Evolutionary conservation across 2,113 vertebrate genomes (phyloP).

Genomic region (Lynx canadensis): DNA sequence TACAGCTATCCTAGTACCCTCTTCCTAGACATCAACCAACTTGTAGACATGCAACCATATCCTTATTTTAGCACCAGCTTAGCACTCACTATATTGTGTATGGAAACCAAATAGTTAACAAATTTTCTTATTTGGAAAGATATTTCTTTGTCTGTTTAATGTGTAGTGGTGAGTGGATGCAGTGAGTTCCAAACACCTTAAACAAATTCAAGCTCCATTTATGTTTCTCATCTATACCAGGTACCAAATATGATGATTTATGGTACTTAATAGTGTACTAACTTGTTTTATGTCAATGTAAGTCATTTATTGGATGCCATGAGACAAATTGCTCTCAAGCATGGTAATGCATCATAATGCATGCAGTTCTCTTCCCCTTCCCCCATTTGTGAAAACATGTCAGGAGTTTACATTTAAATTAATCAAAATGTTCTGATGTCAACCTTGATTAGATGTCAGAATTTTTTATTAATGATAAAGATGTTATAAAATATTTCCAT

Average conservation of each 20-base stretch:
- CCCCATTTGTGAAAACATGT: constrained; percentile 1
- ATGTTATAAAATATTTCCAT: constrained; percentile 11
- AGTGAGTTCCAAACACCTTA: constrained; percentile 74
- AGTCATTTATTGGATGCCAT: constrained; percentile 67
- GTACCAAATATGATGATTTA: constrained; percentile 77
- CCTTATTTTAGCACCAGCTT: background rate
- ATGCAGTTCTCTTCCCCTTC: background rate
- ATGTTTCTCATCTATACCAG: constrained; percentile 72
- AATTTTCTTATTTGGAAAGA: constrained; percentile 43
- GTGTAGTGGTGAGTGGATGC: constrained; percentile 49
- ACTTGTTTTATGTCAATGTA: constrained; percentile 74
- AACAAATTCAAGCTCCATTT: constrained; percentile 81
- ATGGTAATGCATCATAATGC: constrained; percentile 59
- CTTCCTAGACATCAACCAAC: background rate
- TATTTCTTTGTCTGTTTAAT: constrained; percentile 63
- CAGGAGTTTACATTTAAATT: constrained; percentile 53
- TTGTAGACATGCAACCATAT: background rate
- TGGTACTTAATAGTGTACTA: constrained; percentile 74
- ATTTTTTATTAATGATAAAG: constrained; percentile 36
- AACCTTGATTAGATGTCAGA: constrained; percentile 49
- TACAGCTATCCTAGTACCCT: background rate
- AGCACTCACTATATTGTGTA: background rate
- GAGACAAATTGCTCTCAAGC: constrained; percentile 71
- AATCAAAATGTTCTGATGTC: constrained; percentile 58
- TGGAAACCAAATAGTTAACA: constrained; percentile 59